A percentile compares a stretch with the other conserved stretches of the same genome.
Conservation (phyloP, 1,140 invertebrate genomes). For the Hermetia illucens region DNA sequence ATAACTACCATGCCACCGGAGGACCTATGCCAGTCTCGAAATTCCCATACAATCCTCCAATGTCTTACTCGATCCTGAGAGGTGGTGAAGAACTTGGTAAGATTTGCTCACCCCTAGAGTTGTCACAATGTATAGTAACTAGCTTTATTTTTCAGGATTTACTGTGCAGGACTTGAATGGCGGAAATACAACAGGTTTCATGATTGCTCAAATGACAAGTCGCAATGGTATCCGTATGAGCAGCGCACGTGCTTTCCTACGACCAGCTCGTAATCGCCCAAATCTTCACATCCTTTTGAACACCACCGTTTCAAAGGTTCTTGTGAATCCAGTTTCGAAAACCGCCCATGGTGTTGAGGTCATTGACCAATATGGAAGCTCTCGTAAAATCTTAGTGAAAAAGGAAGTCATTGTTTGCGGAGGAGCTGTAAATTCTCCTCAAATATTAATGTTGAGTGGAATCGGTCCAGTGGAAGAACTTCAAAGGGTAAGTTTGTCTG, state of each 20-base stretch:
- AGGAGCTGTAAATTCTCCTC: conserved; percentile 66
- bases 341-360: conserved; percentile 39
- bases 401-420: conserved; percentile 62
- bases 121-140: neutral
- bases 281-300: conserved; percentile 68
- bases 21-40: conserved; percentile 65
- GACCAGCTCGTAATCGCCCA: conserved; percentile 52
- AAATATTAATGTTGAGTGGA: conserved; percentile 70
- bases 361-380: conserved; percentile 36
- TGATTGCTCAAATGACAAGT: conserved; percentile 76
- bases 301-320: conserved; percentile 51
- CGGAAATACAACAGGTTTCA: conserved; percentile 59
- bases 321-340: conserved; percentile 45
- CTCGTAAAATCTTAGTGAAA: conserved; percentile 48
- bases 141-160: conserved; percentile 42
- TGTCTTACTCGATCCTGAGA: conserved; percentile 70
- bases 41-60: conserved; percentile 72
- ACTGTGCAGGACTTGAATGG: conserved; percentile 73
- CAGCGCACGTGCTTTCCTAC: conserved; percentile 63
- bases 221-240: conserved; percentile 76
- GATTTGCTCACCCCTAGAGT: too few relatives aligned
- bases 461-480: conserved; percentile 64
- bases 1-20: conserved; percentile 60
- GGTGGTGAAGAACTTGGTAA: conserved; percentile 64
- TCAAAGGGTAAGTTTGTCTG: conserved; percentile 27